Percentiles rank a stretch among this genome's conserved stretches.
Conservation (phyloP, 2,888 invertebrate species). For the Euplagia quadripunctaria region DNA sequence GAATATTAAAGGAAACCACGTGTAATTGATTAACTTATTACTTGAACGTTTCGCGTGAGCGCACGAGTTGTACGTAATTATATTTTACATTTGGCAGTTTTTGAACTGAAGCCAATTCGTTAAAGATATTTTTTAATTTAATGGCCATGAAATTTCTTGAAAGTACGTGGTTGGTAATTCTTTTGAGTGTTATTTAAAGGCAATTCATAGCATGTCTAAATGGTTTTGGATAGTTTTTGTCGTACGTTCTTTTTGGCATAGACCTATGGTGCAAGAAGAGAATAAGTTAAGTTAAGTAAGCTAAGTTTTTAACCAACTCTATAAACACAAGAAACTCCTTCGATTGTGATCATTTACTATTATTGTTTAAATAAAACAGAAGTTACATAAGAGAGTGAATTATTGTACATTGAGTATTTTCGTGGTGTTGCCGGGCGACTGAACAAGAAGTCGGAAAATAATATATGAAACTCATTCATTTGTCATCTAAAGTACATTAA, state of each 20-base stretch:
- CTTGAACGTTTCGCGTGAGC: conserved; percentile 57
- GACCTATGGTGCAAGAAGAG: neutral
- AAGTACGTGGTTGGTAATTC: neutral
- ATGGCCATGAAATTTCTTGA: conserved; percentile 16
- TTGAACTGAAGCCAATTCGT: conserved; percentile 22
- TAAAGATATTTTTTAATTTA: conserved; percentile 16
- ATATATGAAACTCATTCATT: neutral
- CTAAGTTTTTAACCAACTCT: neutral
- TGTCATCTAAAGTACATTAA: neutral
- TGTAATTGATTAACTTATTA: conserved; percentile 55
- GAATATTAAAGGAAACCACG: conserved; percentile 61
- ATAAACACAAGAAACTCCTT: neutral
- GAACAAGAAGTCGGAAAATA: too few species aligned
- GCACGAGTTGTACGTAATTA: conserved; percentile 41
- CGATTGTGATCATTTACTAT: neutral
- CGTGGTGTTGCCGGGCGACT: neutral
- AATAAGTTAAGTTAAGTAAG: neutral
- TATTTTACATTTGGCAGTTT: conserved; percentile 23
- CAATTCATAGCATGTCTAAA: conserved; percentile 6
- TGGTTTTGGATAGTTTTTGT: conserved; percentile 7
- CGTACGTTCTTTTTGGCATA: neutral
- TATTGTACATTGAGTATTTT: neutral
- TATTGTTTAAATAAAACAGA: neutral
- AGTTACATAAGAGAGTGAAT: neutral
- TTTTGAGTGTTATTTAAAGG: conserved; percentile 8